These are phyloP conservation scores for Lanistes nyassanus DNA, from an alignment of 1,140 invertebrate genomes.

Conservation along the genomic window DNA sequence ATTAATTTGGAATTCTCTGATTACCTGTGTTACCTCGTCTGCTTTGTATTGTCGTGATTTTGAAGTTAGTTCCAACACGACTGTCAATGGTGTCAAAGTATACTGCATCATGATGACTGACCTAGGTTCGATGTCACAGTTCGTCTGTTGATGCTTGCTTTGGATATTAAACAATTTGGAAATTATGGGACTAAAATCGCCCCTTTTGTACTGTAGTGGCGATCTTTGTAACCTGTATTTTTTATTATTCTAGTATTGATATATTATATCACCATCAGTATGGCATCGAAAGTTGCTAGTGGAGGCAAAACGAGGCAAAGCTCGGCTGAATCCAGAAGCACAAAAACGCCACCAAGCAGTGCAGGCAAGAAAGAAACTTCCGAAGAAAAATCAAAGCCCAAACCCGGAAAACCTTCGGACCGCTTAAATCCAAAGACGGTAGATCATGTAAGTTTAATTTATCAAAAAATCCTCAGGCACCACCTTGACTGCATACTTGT, in stretches of 20 bases:
- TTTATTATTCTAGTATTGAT: no score
- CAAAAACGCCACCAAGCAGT: conserved; percentile 39
- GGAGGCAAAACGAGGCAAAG: conserved; percentile 34
- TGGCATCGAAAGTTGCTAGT: conserved; percentile 33
- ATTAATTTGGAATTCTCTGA: neutral
- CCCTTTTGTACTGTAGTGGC: no score
- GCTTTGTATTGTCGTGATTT: no score
- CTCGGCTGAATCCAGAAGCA: conserved; percentile 34
- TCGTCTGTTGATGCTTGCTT: no score
- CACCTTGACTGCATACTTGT: no score
- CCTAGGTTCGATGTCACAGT: no score
- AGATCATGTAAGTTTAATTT: conserved; percentile 58
- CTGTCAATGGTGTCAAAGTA: no score
- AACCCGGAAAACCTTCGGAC: conserved; percentile 56
- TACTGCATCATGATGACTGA: no score
- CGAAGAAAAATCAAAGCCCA: conserved; percentile 20
- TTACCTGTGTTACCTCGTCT: neutral
- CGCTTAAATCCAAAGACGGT: conserved; percentile 65
- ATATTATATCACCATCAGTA: conserved; percentile 1
- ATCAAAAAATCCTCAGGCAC: neutral
- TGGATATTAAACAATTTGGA: no score
- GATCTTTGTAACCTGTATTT: no score
- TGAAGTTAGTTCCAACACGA: no score
- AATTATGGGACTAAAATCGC: no score
- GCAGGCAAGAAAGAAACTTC: conserved; percentile 38